phyloP scores from a whole-genome alignment of 30 jellyfish, hydroid and myxozoan genomes.

The Turritopsis dohrnii region DNA sequence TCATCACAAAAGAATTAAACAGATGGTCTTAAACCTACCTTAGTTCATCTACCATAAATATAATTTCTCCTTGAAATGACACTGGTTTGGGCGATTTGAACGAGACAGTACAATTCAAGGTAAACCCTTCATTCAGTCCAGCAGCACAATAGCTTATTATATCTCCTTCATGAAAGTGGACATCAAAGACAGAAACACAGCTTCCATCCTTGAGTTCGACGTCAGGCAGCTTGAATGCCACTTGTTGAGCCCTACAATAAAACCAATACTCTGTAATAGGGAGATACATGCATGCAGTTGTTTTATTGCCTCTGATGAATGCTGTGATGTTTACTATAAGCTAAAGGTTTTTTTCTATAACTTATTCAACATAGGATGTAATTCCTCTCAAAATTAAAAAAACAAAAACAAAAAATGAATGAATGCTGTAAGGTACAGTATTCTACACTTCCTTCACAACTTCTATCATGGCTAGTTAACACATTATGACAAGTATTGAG shows the following conservation, averaged over 20 bases:
- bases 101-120: conserved; percentile 44
- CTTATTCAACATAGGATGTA: no score
- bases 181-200: conserved; percentile 34
- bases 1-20: neutral
- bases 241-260: conserved; percentile 40
- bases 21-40: conserved; percentile 32
- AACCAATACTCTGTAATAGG: neutral
- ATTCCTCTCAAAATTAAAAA: no score
- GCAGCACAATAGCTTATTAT: conserved; percentile 51
- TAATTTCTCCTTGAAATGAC: conserved; percentile 41
- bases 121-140: conserved; percentile 46
- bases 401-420: no score
- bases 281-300: neutral
- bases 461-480: no score
- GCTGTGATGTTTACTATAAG: no score
- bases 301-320: no score
- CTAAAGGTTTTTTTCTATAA: no score
- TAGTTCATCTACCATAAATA: conserved; percentile 39
- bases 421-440: no score
- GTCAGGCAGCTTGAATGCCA: conserved; percentile 34
- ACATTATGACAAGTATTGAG: no score
- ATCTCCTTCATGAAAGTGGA: conserved; percentile 55
- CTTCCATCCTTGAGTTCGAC: conserved; percentile 85
- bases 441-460: no score
- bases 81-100: conserved; percentile 79